Conservation (phyloP, 1,140 invertebrate genomes). For the Cardiocondyla obscurior region DNA sequence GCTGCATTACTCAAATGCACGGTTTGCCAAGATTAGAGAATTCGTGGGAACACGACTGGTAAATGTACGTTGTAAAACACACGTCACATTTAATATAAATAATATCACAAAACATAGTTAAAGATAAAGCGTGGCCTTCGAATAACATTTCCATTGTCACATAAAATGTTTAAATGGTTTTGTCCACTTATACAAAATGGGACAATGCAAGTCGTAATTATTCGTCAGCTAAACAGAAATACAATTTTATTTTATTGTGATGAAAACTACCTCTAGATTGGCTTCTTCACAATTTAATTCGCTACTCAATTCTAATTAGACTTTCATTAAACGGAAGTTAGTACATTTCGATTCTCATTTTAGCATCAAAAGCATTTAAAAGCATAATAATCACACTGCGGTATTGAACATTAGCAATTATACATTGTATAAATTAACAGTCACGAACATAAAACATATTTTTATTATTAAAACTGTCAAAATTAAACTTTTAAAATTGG, state of each 20-base stretch:
- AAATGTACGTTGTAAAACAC: neutral
- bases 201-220: neutral
- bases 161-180: neutral
- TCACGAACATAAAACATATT: neutral
- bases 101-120: constrained; percentile 1
- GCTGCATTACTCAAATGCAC: neutral
- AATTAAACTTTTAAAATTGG: neutral
- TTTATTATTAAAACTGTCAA: neutral
- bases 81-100: neutral
- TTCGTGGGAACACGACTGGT: neutral
- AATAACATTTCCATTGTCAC: constrained; percentile 4
- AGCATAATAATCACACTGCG: neutral
- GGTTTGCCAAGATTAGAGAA: neutral
- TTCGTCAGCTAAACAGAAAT: neutral
- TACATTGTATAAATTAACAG: neutral
- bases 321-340: neutral
- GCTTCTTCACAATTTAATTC: neutral
- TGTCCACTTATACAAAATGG: constrained; percentile 7
- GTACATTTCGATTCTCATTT: neutral
- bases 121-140: constrained; percentile 9
- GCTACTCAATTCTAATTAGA: neutral
- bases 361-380: neutral
- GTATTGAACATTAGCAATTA: neutral
- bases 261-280: neutral
- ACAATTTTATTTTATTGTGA: neutral